Base-by-base conservation (phyloP, 2,797 vertebrate species). In the Petrocephalus sullivani region DNA sequence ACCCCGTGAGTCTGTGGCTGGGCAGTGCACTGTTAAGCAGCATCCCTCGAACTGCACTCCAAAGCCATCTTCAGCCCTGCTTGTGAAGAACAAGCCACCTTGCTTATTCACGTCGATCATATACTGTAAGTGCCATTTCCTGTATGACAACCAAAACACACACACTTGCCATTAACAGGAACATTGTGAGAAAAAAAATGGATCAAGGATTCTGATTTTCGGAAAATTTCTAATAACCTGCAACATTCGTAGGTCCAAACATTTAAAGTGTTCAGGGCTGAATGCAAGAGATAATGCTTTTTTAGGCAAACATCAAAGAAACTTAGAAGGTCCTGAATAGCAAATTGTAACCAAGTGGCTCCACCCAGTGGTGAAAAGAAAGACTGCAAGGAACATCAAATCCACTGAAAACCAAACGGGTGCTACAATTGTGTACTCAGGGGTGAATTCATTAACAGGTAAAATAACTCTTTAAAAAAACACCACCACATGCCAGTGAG, bases 291-390 rank as follows among this genome's bases (percentile, higher is more conserved):
- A 81, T 19, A 46, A 81, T 16, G 37, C 41, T 81, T 49, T 81
- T 81, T 46, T 78, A 78, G 37, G 67, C 37, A 75, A 41, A 46
- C 71, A 41, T 78, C 37, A 46, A 78, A 67, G 23, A 67, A 41
- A 19, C 71, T 19, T 7, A 61, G 58, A 46, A 78, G 19, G 71
- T 46, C 16, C 71, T 46, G 71, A 78, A 46, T 2, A n/a, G 75
- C 75, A 67, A 64, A 88, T 28, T 53, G 53, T 33, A 90, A 88
- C 91, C 3, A 28, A 86, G 56, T 87, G 60, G 33, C 46, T 7
- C 91, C 93, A 92, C 91, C 94, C 92, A 88, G 91, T 93, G 94
- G 92, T 85, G 54, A 16, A 56, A 23, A 1, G 1, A 51, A 2
- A 87, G 86, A 92, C 89, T 91, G 89, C 90, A 91, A 8, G 23